Evolutionary conservation across 64 coral and sea anemone species (phyloP).

Genomic region (Pocillopora damicornis): DNA sequence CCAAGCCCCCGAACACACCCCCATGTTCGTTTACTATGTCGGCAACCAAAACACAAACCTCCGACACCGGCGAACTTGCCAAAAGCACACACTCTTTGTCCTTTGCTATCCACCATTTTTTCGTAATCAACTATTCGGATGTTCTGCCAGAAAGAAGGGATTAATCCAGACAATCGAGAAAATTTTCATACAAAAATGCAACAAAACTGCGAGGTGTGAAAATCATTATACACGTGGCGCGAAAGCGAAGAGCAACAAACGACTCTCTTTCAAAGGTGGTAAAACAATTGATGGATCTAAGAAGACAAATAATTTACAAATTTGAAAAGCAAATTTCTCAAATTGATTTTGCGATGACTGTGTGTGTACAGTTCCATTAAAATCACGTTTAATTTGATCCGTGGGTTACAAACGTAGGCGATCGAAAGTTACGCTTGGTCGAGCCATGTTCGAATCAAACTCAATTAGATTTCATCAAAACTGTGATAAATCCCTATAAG

Average conservation of each 20-base stretch:
- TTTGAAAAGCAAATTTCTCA: too few species aligned
- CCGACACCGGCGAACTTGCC: conserved; percentile 98
- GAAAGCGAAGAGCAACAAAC: neutral
- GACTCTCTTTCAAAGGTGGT: too few species aligned
- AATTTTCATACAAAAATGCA: neutral
- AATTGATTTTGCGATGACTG: too few species aligned
- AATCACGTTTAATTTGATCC: too few species aligned
- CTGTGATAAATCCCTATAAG: too few species aligned
- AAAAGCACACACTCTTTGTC: conserved; percentile 95
- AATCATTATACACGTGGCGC: neutral
- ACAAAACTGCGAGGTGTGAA: neutral
- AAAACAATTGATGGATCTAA: too few species aligned
- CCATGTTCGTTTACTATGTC: neutral
- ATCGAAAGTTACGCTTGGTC: too few species aligned
- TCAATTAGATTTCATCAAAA: too few species aligned
- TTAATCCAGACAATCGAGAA: neutral
- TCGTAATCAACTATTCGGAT: conserved; percentile 97
- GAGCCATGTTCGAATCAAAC: too few species aligned
- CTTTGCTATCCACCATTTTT: conserved; percentile 89
- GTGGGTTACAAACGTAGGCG: too few species aligned
- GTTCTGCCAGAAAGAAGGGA: conserved; percentile 53
- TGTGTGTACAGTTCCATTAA: too few species aligned
- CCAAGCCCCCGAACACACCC: conserved; percentile 38
- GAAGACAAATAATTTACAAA: too few species aligned
- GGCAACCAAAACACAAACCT: conserved; percentile 39